Conservation (phyloP, 2,797 vertebrate species). For the Aselliscus stoliczkanus region DNA sequence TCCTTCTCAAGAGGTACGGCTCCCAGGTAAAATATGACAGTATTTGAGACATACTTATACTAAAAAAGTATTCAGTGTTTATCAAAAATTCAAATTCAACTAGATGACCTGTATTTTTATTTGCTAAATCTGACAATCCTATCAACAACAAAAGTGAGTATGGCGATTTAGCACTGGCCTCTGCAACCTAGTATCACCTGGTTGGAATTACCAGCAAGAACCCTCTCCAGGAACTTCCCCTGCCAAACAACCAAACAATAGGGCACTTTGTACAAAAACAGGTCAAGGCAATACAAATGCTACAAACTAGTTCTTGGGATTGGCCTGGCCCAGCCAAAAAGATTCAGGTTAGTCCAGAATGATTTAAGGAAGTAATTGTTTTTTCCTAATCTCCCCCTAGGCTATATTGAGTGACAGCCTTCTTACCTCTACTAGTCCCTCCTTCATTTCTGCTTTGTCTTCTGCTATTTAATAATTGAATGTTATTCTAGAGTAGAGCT, state of each 20-base stretch:
- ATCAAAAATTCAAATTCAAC: slow-evolving; percentile 9
- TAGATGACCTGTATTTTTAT: background rate
- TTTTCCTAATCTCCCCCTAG: background rate
- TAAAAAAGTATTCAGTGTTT: background rate
- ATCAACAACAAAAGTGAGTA: background rate
- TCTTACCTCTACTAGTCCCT: background rate
- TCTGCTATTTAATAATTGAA: background rate
- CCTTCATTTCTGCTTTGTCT: background rate
- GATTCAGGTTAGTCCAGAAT: slow-evolving; percentile 43
- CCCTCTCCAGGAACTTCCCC: background rate
- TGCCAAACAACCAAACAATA: slow-evolving; percentile 60
- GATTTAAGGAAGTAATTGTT: slow-evolving; percentile 18
- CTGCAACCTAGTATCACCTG: background rate
- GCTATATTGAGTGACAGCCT: background rate
- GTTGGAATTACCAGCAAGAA: background rate
- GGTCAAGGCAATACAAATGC: slow-evolving; percentile 56
- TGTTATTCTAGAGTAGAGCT: background rate
- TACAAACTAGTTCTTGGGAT: slow-evolving; percentile 11
- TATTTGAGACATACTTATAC: background rate
- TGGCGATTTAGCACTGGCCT: background rate
- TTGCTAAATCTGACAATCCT: background rate
- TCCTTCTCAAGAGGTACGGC: background rate
- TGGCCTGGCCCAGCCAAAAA: background rate
- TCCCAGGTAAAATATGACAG: background rate
- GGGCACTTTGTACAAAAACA: slow-evolving; percentile 61